These are phyloP conservation scores for Catharus ustulatus DNA, from an alignment of 2,797 vertebrate genomes.

Conservation along the genomic window DNA sequence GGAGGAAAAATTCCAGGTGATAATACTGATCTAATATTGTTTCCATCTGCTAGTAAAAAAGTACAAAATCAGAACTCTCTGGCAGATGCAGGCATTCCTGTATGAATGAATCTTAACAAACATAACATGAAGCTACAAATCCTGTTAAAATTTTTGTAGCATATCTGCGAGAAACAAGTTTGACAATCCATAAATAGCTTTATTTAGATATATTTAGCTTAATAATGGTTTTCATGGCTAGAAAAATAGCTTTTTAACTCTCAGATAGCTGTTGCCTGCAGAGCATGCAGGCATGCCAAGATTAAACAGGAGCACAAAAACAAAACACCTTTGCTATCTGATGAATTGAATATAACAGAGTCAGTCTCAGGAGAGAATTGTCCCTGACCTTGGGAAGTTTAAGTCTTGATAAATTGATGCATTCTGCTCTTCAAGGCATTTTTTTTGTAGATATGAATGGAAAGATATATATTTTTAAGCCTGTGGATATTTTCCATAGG, in stretches of 20 bases:
- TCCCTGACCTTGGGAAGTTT: background rate
- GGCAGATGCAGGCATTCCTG: background rate
- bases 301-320: background rate
- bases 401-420: background rate
- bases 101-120: background rate
- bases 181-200: background rate
- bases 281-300: background rate
- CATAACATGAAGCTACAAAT: background rate
- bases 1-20: background rate
- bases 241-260: background rate
- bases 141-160: background rate
- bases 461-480: background rate
- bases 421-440: rapidly evolving
- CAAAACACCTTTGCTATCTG: background rate
- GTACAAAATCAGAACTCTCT: background rate
- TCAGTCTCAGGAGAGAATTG: background rate
- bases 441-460: background rate
- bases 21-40: background rate
- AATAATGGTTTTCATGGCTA: background rate
- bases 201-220: background rate
- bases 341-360: background rate
- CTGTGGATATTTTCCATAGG: background rate
- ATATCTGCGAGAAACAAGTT: background rate
- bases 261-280: background rate
- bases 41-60: background rate